Percentiles rank a stretch among this genome's conserved stretches.
Conservation (phyloP, 2,888 invertebrate species). For the Dinocampus coccinellae region DNA sequence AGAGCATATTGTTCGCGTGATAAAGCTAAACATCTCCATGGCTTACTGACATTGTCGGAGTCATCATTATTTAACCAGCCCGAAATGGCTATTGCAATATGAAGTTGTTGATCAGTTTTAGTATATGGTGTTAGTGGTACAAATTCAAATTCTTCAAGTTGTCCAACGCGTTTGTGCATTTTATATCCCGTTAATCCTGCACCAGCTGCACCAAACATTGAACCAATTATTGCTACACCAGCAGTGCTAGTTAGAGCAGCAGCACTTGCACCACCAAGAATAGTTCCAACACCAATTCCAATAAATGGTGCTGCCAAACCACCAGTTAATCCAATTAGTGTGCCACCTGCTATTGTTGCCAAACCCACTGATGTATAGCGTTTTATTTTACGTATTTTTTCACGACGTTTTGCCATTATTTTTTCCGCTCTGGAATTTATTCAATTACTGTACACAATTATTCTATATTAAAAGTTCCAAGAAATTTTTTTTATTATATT, state of each 20-base stretch:
- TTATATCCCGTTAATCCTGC: constrained; percentile 78
- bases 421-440: constrained; percentile 70
- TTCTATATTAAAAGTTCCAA: too few relatives aligned
- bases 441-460: background rate
- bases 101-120: constrained; percentile 69
- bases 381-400: constrained; percentile 73
- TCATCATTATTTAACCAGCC: constrained; percentile 76
- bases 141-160: constrained; percentile 77
- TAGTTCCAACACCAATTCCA: constrained; percentile 71
- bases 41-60: constrained; percentile 67
- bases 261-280: constrained; percentile 68
- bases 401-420: constrained; percentile 68
- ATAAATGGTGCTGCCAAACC: constrained; percentile 78
- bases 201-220: constrained; percentile 78
- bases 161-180: constrained; percentile 79
- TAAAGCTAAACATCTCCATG: constrained; percentile 73
- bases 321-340: constrained; percentile 76
- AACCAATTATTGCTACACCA: constrained; percentile 73
- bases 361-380: constrained; percentile 76
- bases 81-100: constrained; percentile 75
- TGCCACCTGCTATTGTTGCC: constrained; percentile 76
- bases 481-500: background rate
- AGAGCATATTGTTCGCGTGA: constrained; percentile 77
- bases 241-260: constrained; percentile 71
- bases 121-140: constrained; percentile 69